Conservation (phyloP, 2,888 invertebrate species). For the Drosophila cognata region DNA sequence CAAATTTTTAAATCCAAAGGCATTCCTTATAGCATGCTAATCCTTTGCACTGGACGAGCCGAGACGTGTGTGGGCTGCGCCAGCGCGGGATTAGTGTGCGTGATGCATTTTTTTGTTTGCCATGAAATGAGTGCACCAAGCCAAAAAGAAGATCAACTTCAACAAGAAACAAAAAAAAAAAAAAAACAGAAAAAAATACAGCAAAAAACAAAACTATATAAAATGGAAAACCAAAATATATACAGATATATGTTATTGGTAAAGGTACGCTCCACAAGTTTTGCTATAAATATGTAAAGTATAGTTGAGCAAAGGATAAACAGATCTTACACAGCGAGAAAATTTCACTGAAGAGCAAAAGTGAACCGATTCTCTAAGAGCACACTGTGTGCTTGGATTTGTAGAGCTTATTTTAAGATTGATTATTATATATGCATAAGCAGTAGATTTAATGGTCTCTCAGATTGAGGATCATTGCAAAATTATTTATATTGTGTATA, state of each 20-base stretch:
- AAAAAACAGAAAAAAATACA: not conserved
- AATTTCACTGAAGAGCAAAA: not conserved
- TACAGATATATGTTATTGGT: not conserved
- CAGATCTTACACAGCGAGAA: not conserved
- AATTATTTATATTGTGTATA: not conserved
- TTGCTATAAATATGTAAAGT: not conserved
- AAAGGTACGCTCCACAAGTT: not conserved
- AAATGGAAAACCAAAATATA: not conserved
- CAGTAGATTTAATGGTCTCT: not conserved
- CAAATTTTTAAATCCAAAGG: constrained; percentile 13
- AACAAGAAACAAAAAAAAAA: constrained; percentile 4
- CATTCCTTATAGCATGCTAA: constrained; percentile 63
- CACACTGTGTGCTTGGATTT: too few relatives aligned
- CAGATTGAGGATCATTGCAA: not conserved
- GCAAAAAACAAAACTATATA: constrained; percentile 7
- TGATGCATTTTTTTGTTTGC: constrained; percentile 55
- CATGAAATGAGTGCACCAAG: constrained; percentile 61
- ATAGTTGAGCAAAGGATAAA: not conserved
- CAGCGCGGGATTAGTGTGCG: constrained; percentile 69
- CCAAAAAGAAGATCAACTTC: constrained; percentile 27
- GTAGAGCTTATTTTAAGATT: too few relatives aligned
- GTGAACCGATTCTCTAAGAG: not conserved
- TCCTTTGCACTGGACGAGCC: constrained; percentile 54
- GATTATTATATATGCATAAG: too few relatives aligned
- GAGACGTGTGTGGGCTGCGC: constrained; percentile 81